Evolutionary conservation across 2,113 vertebrate genomes (phyloP), one percentile per base, ranked within the genome.

Genomic region (Tetraodon nigroviridis): DNA sequence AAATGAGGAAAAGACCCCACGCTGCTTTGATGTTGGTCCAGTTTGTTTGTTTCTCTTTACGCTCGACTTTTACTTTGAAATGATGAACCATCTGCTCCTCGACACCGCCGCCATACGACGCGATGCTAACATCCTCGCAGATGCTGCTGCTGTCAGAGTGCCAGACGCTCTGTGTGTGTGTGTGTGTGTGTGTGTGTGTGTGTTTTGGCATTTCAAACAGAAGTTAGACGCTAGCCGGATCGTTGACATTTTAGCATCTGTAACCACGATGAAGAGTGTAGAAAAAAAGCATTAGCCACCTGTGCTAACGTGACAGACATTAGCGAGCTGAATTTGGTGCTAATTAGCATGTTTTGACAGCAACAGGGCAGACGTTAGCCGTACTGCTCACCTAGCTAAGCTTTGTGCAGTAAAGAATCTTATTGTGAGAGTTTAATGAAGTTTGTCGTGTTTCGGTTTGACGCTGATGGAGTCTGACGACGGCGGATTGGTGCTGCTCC

Each of bases 61-160:
- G 5, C 13, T 5, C 2, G 44, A 46, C 44, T 46, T 46, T 6
- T 16, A 46, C 15, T 46, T 7, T 7, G n/a, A 6, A 46, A 4
- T 6, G 6, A 46, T n/a, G 62, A 83, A 83, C 80, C 83, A 83
- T 83, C 80, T 83, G 83, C 67, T 85, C 75, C 59, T 37, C 67
- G 77, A 82, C 80, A 74, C 64, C 62, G 74, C 69, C 76, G 77
- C 69, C 76, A 50, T 73, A 56, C 17, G 24, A 59, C 5, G 67
- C 61, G 3, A 49, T 24, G 61, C 61, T 61, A 50, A 18, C 13
- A 41, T 62, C n/a, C 64, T 17, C 51, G 21, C 80, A 82, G 75
- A 82, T 80, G 82, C 76, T 78, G 67, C 32, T 37, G 32, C 82
- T 82, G 80, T 79, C 83, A 77, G 64, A 15, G 59, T 40, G 69